Conservation (phyloP, 2,113 vertebrate genomes). For the Archilochus colubris region DNA sequence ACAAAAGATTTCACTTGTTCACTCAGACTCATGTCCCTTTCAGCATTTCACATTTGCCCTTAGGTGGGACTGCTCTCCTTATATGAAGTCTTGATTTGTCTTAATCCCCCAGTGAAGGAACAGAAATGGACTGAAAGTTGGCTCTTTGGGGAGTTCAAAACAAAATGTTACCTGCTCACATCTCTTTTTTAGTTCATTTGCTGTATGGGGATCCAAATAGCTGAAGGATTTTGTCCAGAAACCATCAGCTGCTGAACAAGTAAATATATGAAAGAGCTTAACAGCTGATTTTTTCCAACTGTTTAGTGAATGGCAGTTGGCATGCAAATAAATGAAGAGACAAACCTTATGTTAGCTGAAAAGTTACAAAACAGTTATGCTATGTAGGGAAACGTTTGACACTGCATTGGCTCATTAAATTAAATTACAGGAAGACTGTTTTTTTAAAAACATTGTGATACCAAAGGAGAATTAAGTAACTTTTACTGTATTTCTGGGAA, state of each 20-base stretch:
- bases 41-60: accelerated
- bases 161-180: neutral
- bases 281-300: neutral
- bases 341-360: neutral
- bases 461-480: neutral
- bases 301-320: neutral
- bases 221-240: neutral
- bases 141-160: neutral
- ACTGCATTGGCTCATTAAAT: neutral
- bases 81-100: neutral
- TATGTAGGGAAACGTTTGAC: neutral
- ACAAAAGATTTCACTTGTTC: neutral
- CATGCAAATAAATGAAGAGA: neutral
- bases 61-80: neutral
- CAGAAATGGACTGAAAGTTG: neutral
- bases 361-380: neutral
- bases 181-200: neutral
- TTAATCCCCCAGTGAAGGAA: neutral
- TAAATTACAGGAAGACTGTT: neutral
- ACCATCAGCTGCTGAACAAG: neutral
- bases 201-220: neutral
- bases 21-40: neutral
- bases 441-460: neutral
- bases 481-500: neutral
- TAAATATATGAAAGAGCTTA: neutral